Evolutionary conservation across 2,888 invertebrate species (phyloP), one percentile per base, ranked within the genome.

Genomic region (Scrobipalpa costella): DNA sequence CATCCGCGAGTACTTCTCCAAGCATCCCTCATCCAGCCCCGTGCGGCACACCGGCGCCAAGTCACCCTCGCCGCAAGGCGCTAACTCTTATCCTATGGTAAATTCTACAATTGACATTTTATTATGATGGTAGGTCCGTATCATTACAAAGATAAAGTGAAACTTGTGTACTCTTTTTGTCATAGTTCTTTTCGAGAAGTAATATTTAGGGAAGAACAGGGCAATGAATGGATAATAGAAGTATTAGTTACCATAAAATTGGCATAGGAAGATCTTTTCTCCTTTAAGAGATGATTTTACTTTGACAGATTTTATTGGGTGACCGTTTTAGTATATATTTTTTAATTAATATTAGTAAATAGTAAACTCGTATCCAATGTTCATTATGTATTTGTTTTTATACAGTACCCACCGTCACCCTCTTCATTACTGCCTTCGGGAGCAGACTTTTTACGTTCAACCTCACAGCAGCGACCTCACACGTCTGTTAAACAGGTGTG

Each of bases 1-100:
- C 88, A 97, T 98, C 83, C 96, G 97, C 87, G 98, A 98, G 84
- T 98, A 98, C 87, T 95, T 95, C 85, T 95, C 95, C 79, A 96
- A 96, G 86, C 95, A 96, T 86, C 93, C 96, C 78, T 95, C 95
- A 70, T 96, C 94, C 79, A 96, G 96, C 88, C 96, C 96, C 74
- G 95, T 96, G 76, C 93, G 96, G 88, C 96, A 94, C 83, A 93
- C 95, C 68, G 94, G 94, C 79, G 95, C 96, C 70, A 96, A 96
- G 84, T 96, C 96, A 82, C 96, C 96, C 69, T 96, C 96, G 73
- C 96, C 96, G 63, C 96, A 95, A 84, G 95, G 94, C 85, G 93
- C 93, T 70, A 94, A 93, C 80, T 57, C 49, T 73, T 97, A 96
- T 92, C 95, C 95, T 85, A 96, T 96, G 96, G 95, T 95, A 83